A percentile compares a stretch with the other conserved stretches of the same genome.
phyloP scores from a whole-genome alignment of 2,888 invertebrate genomes.

The Cyclophora punctaria region DNA sequence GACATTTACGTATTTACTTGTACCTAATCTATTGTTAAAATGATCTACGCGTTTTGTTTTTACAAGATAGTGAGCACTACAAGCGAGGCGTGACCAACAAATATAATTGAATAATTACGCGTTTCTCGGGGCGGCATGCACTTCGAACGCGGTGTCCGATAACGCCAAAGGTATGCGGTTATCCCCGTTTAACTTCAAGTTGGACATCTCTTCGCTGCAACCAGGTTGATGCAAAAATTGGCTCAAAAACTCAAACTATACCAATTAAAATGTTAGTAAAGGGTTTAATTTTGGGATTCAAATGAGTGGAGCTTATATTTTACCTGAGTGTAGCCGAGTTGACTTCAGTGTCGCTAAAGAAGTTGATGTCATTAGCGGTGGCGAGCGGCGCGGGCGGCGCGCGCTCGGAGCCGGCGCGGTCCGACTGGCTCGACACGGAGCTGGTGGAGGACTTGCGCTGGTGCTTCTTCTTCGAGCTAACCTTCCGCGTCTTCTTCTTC shows the following conservation, averaged over 20 bases:
- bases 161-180: conserved; percentile 70
- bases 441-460: conserved; percentile 81
- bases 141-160: conserved; percentile 71
- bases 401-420: conserved; percentile 65
- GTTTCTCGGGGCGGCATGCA: conserved; percentile 69
- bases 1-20: too few relatives aligned
- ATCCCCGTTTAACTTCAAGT: conserved; percentile 66
- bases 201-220: conserved; percentile 73
- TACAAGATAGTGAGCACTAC: conserved; percentile 21
- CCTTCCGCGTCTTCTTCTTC: conserved; percentile 86
- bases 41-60: background rate
- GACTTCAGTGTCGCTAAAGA: conserved; percentile 95
- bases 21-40: background rate
- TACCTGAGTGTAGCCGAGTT: conserved; percentile 78
- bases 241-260: conserved; percentile 20
- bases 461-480: conserved; percentile 86
- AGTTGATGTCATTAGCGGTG: conserved; percentile 73
- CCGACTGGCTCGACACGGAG: conserved; percentile 69
- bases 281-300: background rate
- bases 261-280: background rate
- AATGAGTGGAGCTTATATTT: conserved; percentile 26
- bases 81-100: conserved; percentile 37
- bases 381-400: conserved; percentile 47
- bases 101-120: conserved; percentile 51
- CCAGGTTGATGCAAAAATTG: conserved; percentile 26